Base-by-base conservation (phyloP, 2,113 vertebrate species). In the Podarcis raffonei region DNA sequence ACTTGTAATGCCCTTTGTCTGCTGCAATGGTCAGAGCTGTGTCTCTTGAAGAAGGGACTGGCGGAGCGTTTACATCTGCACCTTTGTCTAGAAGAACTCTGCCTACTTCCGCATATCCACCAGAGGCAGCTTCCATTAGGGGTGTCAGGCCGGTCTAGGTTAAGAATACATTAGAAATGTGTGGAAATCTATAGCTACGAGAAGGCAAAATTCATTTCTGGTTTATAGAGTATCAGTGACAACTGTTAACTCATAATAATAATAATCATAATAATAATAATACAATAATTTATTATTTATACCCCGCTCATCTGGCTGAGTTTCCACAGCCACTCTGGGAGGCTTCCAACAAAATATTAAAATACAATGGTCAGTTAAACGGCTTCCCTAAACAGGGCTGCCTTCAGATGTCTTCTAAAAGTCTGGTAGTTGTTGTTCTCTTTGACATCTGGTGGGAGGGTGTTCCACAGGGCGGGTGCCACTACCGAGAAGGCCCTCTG, bases 1-100 rank as follows among this genome's bases (percentile, higher is more conserved):
- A 99, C 95, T 99, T 99, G 97, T 99, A 99, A 97, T 99, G 99
- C 86, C 99, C 99, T 96, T 99, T 99, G 97, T 99, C 99, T 71
- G 99, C 99, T 92, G 99, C 99, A 87, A 99, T 99, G 83, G 99
- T 99, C 95, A 99, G 98, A 94, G 99, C 99, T 83, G 99, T 99
- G 90, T 99, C 99, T 96, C 99, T 97, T 2, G 99, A 99, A 22
- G 99, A 99, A 87, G 99, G 99, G 42, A 99, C 99, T 1, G 99
- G 99, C 88, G 99, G 98, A 84, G 99, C 99, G 3, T 99, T 99
- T 66, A 99, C 99, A 93, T 99, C 99, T 0, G 99, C 99, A 79
- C 99, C 98, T 97, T 99, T 99, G 95, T 99, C 99, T 94, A 99
- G 97, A 93, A 99, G 97, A 89, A 99, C 99, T 84, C 98, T 96